Base-by-base conservation (phyloP, 2,797 vertebrate genomes). In the Sebastes minor region DNA sequence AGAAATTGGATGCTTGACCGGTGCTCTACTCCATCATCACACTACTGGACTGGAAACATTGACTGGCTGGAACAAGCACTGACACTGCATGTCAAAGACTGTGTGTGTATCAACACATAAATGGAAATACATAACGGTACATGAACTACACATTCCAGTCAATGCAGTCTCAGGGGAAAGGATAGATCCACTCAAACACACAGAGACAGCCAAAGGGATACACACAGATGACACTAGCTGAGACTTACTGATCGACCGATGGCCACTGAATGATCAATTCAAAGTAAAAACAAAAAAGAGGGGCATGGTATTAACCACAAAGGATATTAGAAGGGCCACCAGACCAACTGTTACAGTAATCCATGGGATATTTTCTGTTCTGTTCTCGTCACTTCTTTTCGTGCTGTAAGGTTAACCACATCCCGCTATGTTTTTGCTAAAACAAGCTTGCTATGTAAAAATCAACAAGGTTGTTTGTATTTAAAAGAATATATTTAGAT, bases 241-340 rank as follows among this genome's bases (percentile, higher is more conserved):
- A 91, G 83, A 95, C 95, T 96, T 96, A 96, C 95, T 96, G 93
- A 92, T 95, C 91, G 42, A 95, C 90, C 84, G 95, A 92, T 85
- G 95, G 94, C 93, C 95, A 95, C 94, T 95, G 94, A 95, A 94
- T 89, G 91, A 91, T 92, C 72, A 92, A 91, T 94, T 94, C 72
- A 88, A 91, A 91, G 88, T 89, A 74, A 91, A 92, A 91, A 92
- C 23, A 91, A 91, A 91, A 92, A 92, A 92, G 80, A 91, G 89
- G 91, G 82, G 86, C 83, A 94, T 80, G 71, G 66, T 71, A 81
- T 95, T 94, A 95, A 91, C 83, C 91, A 92, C 89, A 91, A 88
- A 84, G 63, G 3, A 87, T 76, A 81, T 81, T 30, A 88, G 61
- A 79, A 73, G 75, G 68, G 35, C 81, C 86, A 57, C 65, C 83